These are phyloP conservation scores for Watsonalla binaria DNA, from an alignment of 2,888 invertebrate species.

Conservation along the genomic window DNA sequence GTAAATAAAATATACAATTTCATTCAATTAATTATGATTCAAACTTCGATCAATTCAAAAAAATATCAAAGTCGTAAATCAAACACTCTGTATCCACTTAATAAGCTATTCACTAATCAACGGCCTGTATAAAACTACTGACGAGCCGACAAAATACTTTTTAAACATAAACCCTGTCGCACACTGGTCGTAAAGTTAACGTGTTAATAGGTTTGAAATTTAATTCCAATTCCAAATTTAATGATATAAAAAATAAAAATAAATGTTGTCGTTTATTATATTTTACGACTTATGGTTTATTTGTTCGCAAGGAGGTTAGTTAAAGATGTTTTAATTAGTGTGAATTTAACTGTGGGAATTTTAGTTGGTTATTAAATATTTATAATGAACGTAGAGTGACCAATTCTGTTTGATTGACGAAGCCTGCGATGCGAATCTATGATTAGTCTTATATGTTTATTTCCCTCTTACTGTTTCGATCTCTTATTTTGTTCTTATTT, in stretches of 20 bases:
- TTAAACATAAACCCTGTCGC: constrained; percentile 8
- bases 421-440: too few relatives aligned
- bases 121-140: constrained; percentile 19
- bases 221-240: not conserved
- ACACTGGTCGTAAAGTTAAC: constrained; percentile 10
- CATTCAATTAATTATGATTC: constrained; percentile 3
- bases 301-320: not conserved
- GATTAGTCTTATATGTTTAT: too few relatives aligned
- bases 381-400: too few relatives aligned
- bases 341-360: too few relatives aligned
- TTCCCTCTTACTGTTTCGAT: too few relatives aligned
- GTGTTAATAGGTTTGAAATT: constrained; percentile 2
- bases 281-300: not conserved
- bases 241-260: not conserved
- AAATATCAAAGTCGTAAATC: constrained; percentile 1
- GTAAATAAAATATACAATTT: too few relatives aligned
- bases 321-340: not conserved
- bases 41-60: constrained; percentile 1
- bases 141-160: constrained; percentile 19
- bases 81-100: constrained; percentile 12
- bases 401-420: too few relatives aligned
- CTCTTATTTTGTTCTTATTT: too few relatives aligned
- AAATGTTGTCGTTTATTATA: not conserved
- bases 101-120: constrained; percentile 16
- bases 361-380: too few relatives aligned